Base-by-base conservation (phyloP, 2,797 vertebrate species). In the Sebastes trivittatus region DNA sequence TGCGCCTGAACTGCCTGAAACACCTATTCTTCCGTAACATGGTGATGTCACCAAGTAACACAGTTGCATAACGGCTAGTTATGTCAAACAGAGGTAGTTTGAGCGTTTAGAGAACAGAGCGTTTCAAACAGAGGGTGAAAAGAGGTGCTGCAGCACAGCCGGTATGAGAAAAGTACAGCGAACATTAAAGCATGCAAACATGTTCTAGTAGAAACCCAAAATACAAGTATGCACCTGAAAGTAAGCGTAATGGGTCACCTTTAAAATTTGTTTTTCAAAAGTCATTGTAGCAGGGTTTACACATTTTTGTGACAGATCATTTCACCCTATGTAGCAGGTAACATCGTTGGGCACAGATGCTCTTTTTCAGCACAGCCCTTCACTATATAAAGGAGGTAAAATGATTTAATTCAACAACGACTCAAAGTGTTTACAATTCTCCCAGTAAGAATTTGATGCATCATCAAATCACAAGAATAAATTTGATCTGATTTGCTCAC, bases 351-450 rank as follows among this genome's bases (percentile, higher is more conserved):
- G 6, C 42, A 65, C 23, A 23, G 4, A 22, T 8, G 2, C 9
- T 36, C 2, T 68, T 30, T 70, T 49, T 63, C 14, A 65, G 30
- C n/a, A 58, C 30, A 54, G 59, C 42, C 63, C 29, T 55, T 32
- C 30, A 58, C 54, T 23, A n/a, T 11, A 73, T 7, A 68, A 23
- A 49, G 46, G 30, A 79, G 18, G 16, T 61, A 30, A 66, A 67
- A 14, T 64, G 1, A 36, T 34, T 34, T 34, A 34, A 72, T 72
- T 11, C 25, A 29, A 49, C 25, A 75, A 23, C 1, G 3, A 74
- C 52, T 80, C 14, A 11, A 66, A 68, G 69, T n/a, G 10, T 80
- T 65, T 60, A 27, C 49, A 18, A 77, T 34, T 62, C 11, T 73
- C 8, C 4, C 11, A 54, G 23, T 27, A n/a, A 59, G 54, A 11